Conservation (phyloP, 2,797 vertebrate species). For the Ctenopoma kingsleyae region DNA sequence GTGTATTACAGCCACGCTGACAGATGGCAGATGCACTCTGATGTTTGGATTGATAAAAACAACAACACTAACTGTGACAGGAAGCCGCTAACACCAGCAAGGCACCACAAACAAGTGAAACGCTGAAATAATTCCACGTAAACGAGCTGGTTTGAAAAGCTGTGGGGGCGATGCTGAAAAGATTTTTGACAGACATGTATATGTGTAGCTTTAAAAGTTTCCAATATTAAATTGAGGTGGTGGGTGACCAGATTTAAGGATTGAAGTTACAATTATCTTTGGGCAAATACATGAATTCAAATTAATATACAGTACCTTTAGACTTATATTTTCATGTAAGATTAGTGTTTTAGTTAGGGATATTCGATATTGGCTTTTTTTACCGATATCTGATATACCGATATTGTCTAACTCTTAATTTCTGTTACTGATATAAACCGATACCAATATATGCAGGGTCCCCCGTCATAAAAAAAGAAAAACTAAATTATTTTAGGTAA, state of each 20-base stretch:
- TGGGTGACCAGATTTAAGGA: background rate
- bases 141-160: slow-evolving; percentile 40
- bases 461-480: no score
- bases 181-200: slow-evolving; percentile 5
- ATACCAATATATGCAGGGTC: no score
- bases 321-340: background rate
- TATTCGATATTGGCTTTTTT: no score
- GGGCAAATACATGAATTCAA: no score
- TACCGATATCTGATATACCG: no score
- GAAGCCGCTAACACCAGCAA: slow-evolving; percentile 68
- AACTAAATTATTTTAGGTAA: no score
- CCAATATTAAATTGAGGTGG: background rate
- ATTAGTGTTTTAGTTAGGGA: background rate
- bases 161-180: slow-evolving; percentile 39
- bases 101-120: slow-evolving; percentile 57
- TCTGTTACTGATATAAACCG: no score
- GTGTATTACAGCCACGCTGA: slow-evolving; percentile 58
- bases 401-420: no score
- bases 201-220: background rate
- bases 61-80: slow-evolving; percentile 51
- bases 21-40: slow-evolving; percentile 69
- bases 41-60: slow-evolving; percentile 74
- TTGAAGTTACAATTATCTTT: background rate
- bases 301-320: no score
- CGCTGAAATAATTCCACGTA: slow-evolving; percentile 46